Base-by-base conservation (phyloP, 1,140 invertebrate species). In the Tetramorium alpestre region DNA sequence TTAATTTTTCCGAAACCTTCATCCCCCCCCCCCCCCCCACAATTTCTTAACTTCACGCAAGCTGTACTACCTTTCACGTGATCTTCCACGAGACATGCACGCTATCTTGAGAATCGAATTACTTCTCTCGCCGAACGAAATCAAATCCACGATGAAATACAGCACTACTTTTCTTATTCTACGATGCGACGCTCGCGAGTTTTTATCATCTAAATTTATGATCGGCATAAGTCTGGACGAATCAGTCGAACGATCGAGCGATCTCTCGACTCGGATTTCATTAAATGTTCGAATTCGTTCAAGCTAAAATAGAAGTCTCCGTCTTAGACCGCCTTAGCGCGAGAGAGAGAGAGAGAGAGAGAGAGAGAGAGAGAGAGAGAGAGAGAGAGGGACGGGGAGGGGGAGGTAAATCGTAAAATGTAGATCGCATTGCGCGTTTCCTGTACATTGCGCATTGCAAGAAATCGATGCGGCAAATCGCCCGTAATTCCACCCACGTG, bases 401-500 rank as follows among this genome's bases (percentile, higher is more conserved):
- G 7, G 5, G 1, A 16, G 7, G 22, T 28, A 22, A 70, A 89
- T 89, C 81, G 44, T 80, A 62, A 60, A 87, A 54, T 67, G 51
- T 86, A 78, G 51, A 85, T 88, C 87, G 78, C 65, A 38, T 7
- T 2, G 13, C 22, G 65, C 11, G 22, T 86, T 89, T 89, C 87
- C 73, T 47, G 33, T 56, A 56, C 10, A 22, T 22, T 62, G 73
- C 49, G 13, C 47, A 11, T 47, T 41, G 33, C 65, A 47, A 54
- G 38, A 86, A 86, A 54, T 25, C 76, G 54, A 44, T 16, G 47
- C 47, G 51, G 47, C 47, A 64, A 67, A 85, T 88, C 88, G 89
- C 85, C 87, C 72, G 87, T 84, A 91, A 91, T 91, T 91, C 90
- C 86, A 89, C 90, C 90, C 90, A 91, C 90, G 90, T 86, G 88